phyloP scores from a whole-genome alignment of 2,797 vertebrate species.

The Ceyx erithaca region DNA sequence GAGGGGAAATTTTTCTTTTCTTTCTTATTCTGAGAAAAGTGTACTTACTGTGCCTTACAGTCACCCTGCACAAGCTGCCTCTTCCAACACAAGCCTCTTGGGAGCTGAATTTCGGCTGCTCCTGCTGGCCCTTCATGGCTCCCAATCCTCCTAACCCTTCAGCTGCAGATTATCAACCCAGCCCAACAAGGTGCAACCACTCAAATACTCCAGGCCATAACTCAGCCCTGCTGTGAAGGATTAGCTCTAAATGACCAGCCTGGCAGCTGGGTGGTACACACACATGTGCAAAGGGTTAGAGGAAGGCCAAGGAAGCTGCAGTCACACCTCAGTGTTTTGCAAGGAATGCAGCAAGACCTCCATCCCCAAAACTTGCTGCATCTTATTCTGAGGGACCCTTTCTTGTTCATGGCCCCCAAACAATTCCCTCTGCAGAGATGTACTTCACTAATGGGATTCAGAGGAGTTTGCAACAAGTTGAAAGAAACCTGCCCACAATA shows the following conservation, averaged over 20 bases:
- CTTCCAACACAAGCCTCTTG: not conserved
- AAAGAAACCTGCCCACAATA: not conserved
- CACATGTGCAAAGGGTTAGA: not conserved
- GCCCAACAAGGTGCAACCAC: not conserved
- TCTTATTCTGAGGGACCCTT: not conserved
- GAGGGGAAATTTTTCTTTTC: not conserved
- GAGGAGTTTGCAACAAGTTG: not conserved
- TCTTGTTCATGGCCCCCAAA: not conserved
- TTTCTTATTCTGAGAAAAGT: not conserved
- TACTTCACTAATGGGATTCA: not conserved
- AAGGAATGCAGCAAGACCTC: not conserved
- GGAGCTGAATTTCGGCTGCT: not conserved
- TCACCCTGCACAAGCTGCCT: accelerated
- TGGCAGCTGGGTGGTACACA: not conserved
- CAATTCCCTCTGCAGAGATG: not conserved
- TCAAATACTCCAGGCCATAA: not conserved
- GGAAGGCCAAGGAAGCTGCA: not conserved
- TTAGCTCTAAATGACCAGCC: not conserved
- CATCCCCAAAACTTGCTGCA: not conserved
- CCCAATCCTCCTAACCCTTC: not conserved
- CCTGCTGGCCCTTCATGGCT: not conserved
- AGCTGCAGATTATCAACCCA: not conserved
- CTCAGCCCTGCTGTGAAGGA: not conserved
- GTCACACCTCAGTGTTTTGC: not conserved
- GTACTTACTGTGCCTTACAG: not conserved